phyloP scores from a whole-genome alignment of 2,113 vertebrate genomes.

The Anarhynchus alexandrinus region DNA sequence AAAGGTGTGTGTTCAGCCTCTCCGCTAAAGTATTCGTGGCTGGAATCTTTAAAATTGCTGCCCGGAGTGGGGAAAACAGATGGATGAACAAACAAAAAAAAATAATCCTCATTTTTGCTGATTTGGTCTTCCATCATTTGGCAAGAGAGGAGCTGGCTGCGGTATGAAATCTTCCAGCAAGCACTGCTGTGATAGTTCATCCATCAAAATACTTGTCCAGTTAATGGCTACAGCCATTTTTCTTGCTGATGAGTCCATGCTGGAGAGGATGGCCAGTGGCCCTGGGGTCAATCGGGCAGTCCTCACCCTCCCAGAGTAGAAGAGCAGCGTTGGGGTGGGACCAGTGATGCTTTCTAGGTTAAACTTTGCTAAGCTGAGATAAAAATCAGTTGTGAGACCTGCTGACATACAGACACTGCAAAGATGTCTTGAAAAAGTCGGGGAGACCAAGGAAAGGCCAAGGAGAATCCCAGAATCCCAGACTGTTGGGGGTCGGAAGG shows the following conservation, averaged over 20 bases:
- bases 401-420: background rate
- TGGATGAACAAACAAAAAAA: background rate
- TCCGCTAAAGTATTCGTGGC: background rate
- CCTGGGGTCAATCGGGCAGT: background rate
- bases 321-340: background rate
- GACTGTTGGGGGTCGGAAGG: too few species aligned
- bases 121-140: background rate
- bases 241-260: background rate
- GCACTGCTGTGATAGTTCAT: background rate
- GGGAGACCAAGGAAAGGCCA: background rate
- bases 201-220: background rate
- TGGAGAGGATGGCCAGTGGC: background rate
- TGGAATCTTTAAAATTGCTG: background rate
- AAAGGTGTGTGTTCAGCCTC: background rate
- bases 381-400: background rate
- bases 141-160: background rate
- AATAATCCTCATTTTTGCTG: background rate
- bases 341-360: background rate
- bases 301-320: background rate
- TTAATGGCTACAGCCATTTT: background rate
- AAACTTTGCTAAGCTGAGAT: background rate
- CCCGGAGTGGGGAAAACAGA: background rate
- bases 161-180: background rate
- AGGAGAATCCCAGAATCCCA: background rate
- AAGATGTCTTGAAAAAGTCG: constrained; percentile 10